Percentiles rank a stretch among this genome's conserved stretches.
Evolutionary conservation across 2,888 invertebrate genomes (phyloP).

Genomic region (Rhorus exstirpatorius): DNA sequence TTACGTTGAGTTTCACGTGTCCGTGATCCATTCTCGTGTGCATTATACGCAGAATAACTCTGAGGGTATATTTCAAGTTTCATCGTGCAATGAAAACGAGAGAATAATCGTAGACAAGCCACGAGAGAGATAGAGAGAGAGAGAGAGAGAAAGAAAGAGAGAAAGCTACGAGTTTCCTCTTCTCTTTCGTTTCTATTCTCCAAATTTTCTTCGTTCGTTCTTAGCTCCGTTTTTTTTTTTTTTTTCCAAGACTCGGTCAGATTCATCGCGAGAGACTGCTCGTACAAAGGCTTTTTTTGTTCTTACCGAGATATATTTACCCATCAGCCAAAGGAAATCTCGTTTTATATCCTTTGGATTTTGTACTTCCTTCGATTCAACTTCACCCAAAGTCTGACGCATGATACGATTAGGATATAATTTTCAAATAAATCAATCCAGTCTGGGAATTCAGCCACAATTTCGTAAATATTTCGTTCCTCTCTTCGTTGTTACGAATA

Average conservation of each 20-base stretch:
- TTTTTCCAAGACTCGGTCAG: slow-evolving; percentile 70
- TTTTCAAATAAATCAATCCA: too few species aligned
- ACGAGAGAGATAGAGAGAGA: slow-evolving; percentile 52
- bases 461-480: too few species aligned
- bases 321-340: too few species aligned
- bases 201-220: not conserved
- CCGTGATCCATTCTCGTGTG: slow-evolving; percentile 28
- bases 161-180: slow-evolving; percentile 12
- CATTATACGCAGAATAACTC: slow-evolving; percentile 36
- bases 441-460: too few species aligned
- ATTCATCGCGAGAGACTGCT: not conserved
- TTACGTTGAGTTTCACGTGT: slow-evolving; percentile 13
- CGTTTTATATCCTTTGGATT: not conserved
- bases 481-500: not conserved
- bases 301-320: too few species aligned
- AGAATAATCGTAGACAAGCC: slow-evolving; percentile 15
- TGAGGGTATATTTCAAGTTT: slow-evolving; percentile 30
- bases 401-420: too few species aligned
- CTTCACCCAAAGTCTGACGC: not conserved
- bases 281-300: too few species aligned
- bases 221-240: slow-evolving; percentile 73
- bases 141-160: slow-evolving; percentile 21
- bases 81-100: slow-evolving; percentile 10
- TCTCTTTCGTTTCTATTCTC: not conserved
- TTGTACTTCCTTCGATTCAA: not conserved